phyloP scores from a whole-genome alignment of 2,113 vertebrate genomes.

The Cyprinodon tularosa region DNA sequence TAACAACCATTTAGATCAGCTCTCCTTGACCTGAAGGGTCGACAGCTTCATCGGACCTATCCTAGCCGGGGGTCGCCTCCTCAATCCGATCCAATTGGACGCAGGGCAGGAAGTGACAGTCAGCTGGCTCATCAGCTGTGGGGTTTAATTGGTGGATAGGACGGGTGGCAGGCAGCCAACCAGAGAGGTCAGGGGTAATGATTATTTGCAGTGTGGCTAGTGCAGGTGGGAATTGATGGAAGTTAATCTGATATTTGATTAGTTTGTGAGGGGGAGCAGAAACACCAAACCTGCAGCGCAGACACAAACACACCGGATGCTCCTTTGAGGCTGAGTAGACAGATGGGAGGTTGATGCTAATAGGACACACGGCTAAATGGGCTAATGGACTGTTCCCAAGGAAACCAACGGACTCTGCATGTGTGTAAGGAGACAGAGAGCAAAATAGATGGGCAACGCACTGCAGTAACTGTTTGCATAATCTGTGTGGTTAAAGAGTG shows the following conservation, averaged over 20 bases:
- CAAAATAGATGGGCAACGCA: constrained; percentile 5
- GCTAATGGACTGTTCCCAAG: constrained; percentile 65
- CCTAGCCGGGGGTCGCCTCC: constrained; percentile 14
- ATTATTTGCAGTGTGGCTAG: constrained; percentile 3
- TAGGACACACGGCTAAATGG: constrained; percentile 69
- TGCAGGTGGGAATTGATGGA: constrained; percentile 63
- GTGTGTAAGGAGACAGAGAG: constrained; percentile 4
- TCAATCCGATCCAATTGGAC: constrained; percentile 46
- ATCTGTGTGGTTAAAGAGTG: neutral
- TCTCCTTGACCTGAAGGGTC: constrained; percentile 29
- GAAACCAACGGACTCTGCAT: constrained; percentile 47
- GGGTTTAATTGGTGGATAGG: constrained; percentile 51
- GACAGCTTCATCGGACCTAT: neutral
- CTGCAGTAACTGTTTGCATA: constrained; percentile 20
- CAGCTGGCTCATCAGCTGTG: constrained; percentile 40
- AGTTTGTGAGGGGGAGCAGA: constrained; percentile 19
- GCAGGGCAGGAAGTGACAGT: constrained; percentile 55
- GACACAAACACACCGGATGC: constrained; percentile 4
- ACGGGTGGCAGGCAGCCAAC: constrained; percentile 48
- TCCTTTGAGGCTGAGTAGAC: constrained; percentile 53
- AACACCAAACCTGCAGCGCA: neutral
- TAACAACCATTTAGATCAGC: constrained; percentile 16
- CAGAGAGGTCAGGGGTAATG: constrained; percentile 54
- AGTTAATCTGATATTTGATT: constrained; percentile 66
- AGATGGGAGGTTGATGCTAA: constrained; percentile 71